Evolutionary conservation across 2,888 invertebrate species (phyloP), one percentile per base, ranked within the genome.

Genomic region (Lepetodrilus schrolli): DNA sequence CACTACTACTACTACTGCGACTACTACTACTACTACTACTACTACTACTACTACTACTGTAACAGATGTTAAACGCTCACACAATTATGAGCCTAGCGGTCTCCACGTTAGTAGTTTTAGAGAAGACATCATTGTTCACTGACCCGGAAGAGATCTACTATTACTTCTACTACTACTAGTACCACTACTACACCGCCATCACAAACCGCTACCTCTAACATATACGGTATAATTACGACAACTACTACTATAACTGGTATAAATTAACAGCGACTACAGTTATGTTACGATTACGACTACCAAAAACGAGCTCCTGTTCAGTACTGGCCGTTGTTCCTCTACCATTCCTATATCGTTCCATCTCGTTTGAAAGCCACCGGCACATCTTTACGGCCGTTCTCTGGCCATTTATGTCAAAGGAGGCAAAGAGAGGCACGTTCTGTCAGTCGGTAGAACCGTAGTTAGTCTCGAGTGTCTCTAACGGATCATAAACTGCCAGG

Each of bases 351-450:
- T 58, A 30, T 58, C 58, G 58, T 58, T 58, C 58, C 58, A 30
- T 58, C 58, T 58, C 58, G 58, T 58, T 58, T 58, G 58, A 58
- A 30, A 34, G 17, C 58, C 58, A 58, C 30, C 34, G 26, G 30
- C 43, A 5, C n/a, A 58, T 23, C 30, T 58, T 58, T 58, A 58
- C 34, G 26, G 58, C 58, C 17, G 17, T 30, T 30, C 17, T 30
- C 58, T 58, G 58, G 58, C 58, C 58, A 58, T 58, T 58, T 58
- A 58, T 58, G 58, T 58, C 58, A 58, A 30, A 58, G 17, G 58
- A 23, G 58, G 58, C 58, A 30, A 30, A 30, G 26, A 58, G 30
- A n/a, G 10, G 26, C 58, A 30, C 30, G 30, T 58, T 58, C 58
- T 17, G 34, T 23, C 58, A 23, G 30, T 58, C 30, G 34, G 34